Evolutionary conservation across 1,140 invertebrate species (phyloP), one percentile per base, ranked within the genome.

Genomic region (Drosophila littoralis): DNA sequence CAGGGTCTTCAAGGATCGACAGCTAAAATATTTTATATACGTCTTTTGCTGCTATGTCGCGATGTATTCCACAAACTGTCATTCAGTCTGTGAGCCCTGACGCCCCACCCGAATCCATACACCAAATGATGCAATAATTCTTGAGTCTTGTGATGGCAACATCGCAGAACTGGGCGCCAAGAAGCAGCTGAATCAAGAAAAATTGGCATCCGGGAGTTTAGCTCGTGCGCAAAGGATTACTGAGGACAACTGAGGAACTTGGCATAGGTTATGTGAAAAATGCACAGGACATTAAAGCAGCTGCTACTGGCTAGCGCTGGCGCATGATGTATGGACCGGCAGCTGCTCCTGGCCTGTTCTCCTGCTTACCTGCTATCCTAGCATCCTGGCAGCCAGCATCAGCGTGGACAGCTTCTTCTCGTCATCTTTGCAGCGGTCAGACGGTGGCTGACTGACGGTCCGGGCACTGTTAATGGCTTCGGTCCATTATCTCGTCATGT

Each of bases 401-500:
- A 36, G 10, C 36, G 38, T 10, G 28, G 60, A 46, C 54, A 68
- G 35, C 66, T 77, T 68, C 73, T 74, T 76, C 68, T 86, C 77
- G 80, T 89, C 84, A 84, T 89, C 81, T 89, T 85, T 72, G 54
- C 43, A 58, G 43, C 70, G 75, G 55, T 67, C 61, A 72, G 69
- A 57, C 54, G 58, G 45, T 74, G 77, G 42, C 77, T 78, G 75
- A 83, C 69, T 55, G 75, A 57, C 68, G 54, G 48, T 74, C 76
- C 68, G 61, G 71, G 65, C 75, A 74, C 65, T 81, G 85, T 83
- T 91, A 91, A 91, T 91, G 90, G 90, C 90, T 82, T 77, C 81
- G 80, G 90, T 91, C 90, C 90, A 91, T 91, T 91, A 91, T 91
- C 90, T 91, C 90, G 90, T 90, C 90, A 91, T 91, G 86, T 91